Evolutionary conservation across 2,888 invertebrate genomes (phyloP), one percentile per base, ranked within the genome.

Genomic region (Augiades crinisus): DNA sequence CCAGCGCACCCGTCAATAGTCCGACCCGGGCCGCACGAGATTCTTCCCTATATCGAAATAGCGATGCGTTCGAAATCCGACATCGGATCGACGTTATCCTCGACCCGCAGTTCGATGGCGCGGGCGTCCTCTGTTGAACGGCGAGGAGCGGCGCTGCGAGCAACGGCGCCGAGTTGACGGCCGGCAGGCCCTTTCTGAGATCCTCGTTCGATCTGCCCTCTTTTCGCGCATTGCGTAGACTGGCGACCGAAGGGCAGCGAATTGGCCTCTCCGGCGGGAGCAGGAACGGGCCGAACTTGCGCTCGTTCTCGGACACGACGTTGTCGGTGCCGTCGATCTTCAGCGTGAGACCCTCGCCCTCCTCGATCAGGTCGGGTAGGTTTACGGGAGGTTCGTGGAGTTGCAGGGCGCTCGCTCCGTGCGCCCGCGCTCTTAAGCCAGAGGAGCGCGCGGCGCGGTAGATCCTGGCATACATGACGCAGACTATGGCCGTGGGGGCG

Each of bases 21-120:
- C 88, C 88, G 45, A 97, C 96, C 60, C 96, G 93, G 5, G 96
- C 97, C 1, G 97, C 96, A 59, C 96, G 92, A 61, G 96, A 95
- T 83, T 97, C 97, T 74, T 97, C 97, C 47, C 96, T 91, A 74
- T 96, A 96, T 68, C 94, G 92, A 81, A 96, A 96, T 56, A 95
- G 90, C 37, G 95, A 95, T 21, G 95, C 95, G 72, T 96, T 96
- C 57, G 96, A 95, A 58, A 97, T 94, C 46, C 95, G 92, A 75
- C 95, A 94, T 52, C 95, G 92, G 60, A 96, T 84, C 46, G 94
- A 94, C 55, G 93, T 94, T 67, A 96, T 95, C 72, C 93, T 92
- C 56, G 92, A 93, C 52, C 91, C 89, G 56, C 68, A 64, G 41
- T 70, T 75, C 0, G 80, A 75, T 46, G 91, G 88, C 54, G 91